Conservation (phyloP, 2,888 invertebrate species). For the Orthosia gracilis region DNA sequence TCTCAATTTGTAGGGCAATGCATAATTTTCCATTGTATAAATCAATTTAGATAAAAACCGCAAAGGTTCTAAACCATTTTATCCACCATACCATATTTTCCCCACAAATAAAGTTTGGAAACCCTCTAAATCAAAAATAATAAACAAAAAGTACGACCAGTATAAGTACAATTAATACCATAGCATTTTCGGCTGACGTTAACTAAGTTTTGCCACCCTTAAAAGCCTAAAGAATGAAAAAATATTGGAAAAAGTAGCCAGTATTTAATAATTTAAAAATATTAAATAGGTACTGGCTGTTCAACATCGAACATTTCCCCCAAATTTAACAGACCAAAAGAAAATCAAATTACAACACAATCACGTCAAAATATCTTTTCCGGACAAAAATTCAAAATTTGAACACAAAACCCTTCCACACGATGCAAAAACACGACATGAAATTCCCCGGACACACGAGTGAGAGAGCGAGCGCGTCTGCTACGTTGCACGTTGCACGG, state of each 20-base stretch:
- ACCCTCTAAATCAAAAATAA: not conserved
- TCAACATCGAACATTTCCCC: not conserved
- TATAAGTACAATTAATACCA: too few relatives aligned
- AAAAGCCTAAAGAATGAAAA: not conserved
- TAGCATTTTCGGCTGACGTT: too few relatives aligned
- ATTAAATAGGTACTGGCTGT: too few relatives aligned
- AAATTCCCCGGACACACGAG: slow-evolving; percentile 44
- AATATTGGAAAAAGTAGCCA: too few relatives aligned
- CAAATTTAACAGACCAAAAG: not conserved
- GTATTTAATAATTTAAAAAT: too few relatives aligned
- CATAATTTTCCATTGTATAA: not conserved
- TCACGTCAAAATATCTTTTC: slow-evolving; percentile 12
- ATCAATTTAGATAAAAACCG: too few relatives aligned
- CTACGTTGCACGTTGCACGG: slow-evolving; percentile 58
- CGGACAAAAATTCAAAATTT: too few relatives aligned
- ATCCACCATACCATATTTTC: not conserved
- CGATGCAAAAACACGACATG: slow-evolving; percentile 35
- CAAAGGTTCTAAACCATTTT: not conserved
- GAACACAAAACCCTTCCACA: slow-evolving; percentile 32
- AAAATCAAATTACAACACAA: slow-evolving; percentile 4
- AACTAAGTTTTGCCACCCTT: not conserved
- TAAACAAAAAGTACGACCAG: not conserved
- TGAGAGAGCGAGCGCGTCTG: slow-evolving; percentile 37
- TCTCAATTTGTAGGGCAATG: not conserved
- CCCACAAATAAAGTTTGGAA: not conserved